Base-by-base conservation (phyloP, 2,113 vertebrate genomes). In the Pelecanoides urinatrix region DNA sequence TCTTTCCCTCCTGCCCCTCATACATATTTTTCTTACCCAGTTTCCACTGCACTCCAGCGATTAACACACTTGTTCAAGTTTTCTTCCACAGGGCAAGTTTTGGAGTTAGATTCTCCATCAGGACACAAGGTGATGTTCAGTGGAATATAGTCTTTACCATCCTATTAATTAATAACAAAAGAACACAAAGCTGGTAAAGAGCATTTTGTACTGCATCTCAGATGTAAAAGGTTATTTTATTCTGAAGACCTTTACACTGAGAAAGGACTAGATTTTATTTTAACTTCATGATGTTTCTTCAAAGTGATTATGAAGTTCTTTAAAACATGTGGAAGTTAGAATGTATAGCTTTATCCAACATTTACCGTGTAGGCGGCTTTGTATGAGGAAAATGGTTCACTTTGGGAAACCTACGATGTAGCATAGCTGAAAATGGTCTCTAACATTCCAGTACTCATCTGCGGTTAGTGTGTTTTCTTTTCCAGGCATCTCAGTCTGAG, bases 131-230 rank as follows among this genome's bases (percentile, higher is more conserved):
- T 98, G n/a, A 98, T 99, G 97, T 99, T 99, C 97, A 99, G 97
- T 53, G 99, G 99, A 88, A 99, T 99, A 62, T 99, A 99, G 94
- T 99, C 99, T 95, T 99, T 99, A 14, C 99, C 99, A 91, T 99
- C 99, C 99, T 99, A 40, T 47, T 16, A 50, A 85, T 74, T 20
- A 34, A 53, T 36, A 71, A 75, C 36, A n/a, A 78, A 47, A 90
- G 66, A 63, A 42, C 76, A 82, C 4, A 36, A 47, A 71, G 47
- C 14, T 40, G 61, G 42, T 50, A n/a, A 88, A 44, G 50, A 18
- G 45, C 3, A 22, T 55, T 65, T 50, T 49, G 68, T 77, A 32
- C 62, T 59, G 26, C 59, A 19, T 36, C 68, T 61, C 40, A 25
- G 16, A 3, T 44, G 23, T 36, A 26, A 40, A 67, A 71, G 67